Evolutionary conservation across 2,797 vertebrate genomes (phyloP).

Genomic region (Hydrolagus colliei): DNA sequence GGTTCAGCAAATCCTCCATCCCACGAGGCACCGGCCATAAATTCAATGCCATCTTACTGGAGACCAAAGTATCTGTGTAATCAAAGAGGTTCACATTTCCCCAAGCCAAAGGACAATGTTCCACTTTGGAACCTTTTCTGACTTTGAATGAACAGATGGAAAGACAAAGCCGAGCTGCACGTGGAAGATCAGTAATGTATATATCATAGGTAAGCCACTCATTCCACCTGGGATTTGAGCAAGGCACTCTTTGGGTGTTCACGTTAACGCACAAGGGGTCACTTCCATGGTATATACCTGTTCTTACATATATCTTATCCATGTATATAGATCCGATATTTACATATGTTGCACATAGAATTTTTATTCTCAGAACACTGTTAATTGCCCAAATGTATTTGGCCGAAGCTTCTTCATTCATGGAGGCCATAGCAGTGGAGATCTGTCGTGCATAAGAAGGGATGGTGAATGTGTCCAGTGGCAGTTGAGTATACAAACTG

Average conservation of each 20-base stretch:
- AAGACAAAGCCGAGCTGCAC: slow-evolving; percentile 48
- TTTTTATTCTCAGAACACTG: slow-evolving; percentile 55
- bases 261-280: slow-evolving; percentile 54
- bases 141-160: slow-evolving; percentile 54
- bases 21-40: slow-evolving; percentile 57
- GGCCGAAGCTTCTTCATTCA: slow-evolving; percentile 43
- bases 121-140: slow-evolving; percentile 50
- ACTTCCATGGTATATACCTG: slow-evolving; percentile 54
- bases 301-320: slow-evolving; percentile 61
- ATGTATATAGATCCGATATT: slow-evolving; percentile 72
- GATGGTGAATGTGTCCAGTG: slow-evolving; percentile 58
- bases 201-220: slow-evolving; percentile 53
- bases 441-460: slow-evolving; percentile 68
- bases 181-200: slow-evolving; percentile 45
- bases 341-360: slow-evolving; percentile 68
- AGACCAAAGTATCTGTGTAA: slow-evolving; percentile 52
- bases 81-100: slow-evolving; percentile 59
- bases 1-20: slow-evolving; percentile 55
- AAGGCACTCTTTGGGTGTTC: slow-evolving; percentile 53
- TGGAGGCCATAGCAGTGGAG: slow-evolving; percentile 49
- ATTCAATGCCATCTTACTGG: slow-evolving; percentile 52
- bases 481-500: slow-evolving; percentile 65
- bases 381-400: slow-evolving; percentile 65
- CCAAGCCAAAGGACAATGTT: slow-evolving; percentile 60
- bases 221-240: slow-evolving; percentile 55